Evolutionary conservation across 2,113 vertebrate species (phyloP).

Genomic region (Pao palembangensis): DNA sequence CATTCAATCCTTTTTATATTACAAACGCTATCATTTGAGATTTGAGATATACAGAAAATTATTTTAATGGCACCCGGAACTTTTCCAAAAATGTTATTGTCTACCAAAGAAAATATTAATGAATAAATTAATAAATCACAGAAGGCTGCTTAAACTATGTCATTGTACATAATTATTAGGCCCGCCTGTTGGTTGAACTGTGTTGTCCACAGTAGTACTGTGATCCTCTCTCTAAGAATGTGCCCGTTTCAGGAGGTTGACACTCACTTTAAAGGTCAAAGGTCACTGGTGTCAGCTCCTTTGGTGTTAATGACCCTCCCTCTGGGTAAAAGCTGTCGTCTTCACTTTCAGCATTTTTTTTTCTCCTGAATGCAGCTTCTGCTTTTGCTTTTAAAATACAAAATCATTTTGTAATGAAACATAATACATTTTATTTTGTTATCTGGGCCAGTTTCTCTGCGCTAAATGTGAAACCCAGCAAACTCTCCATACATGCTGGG

Average conservation of each 20-base stretch:
- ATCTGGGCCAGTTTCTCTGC: background rate
- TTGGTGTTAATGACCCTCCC: slow-evolving; percentile 62
- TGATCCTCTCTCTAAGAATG: slow-evolving; percentile 10
- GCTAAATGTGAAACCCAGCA: slow-evolving; percentile 14
- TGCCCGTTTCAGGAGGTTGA: slow-evolving; percentile 34
- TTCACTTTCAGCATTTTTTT: background rate
- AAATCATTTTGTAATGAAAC: background rate
- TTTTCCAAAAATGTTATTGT: too few relatives aligned
- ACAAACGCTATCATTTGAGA: background rate
- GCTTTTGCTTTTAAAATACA: background rate
- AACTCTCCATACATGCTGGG: slow-evolving; percentile 26
- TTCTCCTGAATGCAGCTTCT: slow-evolving; percentile 1
- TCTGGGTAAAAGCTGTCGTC: slow-evolving; percentile 20
- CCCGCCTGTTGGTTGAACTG: too few relatives aligned
- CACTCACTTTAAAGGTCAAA: slow-evolving; percentile 50
- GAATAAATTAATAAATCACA: too few relatives aligned
- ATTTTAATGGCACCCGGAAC: too few relatives aligned
- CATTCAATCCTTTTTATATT: background rate
- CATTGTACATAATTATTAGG: background rate
- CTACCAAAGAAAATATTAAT: background rate
- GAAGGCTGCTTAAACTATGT: too few relatives aligned
- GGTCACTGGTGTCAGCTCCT: slow-evolving; percentile 56
- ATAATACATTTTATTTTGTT: background rate
- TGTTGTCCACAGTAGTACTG: too few relatives aligned
- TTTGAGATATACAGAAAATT: background rate